phyloP scores from a whole-genome alignment of 2,888 invertebrate species.

The Archips crataeganus region DNA sequence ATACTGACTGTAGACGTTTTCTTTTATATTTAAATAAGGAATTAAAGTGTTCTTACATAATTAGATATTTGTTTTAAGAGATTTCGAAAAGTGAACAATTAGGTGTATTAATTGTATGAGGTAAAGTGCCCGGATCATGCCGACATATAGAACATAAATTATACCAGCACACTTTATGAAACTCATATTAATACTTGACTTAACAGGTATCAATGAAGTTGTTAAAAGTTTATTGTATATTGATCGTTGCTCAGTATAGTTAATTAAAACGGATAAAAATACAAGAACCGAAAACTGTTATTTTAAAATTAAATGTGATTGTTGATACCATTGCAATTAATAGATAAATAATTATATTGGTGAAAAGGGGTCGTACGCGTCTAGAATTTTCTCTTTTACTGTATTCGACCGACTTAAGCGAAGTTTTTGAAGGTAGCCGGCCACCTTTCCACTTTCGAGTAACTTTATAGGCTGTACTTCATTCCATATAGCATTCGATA shows the following conservation, averaged over 20 bases:
- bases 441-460: slow-evolving; percentile 24
- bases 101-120: slow-evolving; percentile 43
- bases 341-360: slow-evolving; percentile 28
- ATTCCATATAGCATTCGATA: slow-evolving; percentile 1
- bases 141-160: background rate
- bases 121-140: background rate
- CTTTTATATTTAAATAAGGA: slow-evolving; percentile 64
- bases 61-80: slow-evolving; percentile 60
- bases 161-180: slow-evolving; percentile 48
- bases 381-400: slow-evolving; percentile 14
- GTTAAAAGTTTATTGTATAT: slow-evolving; percentile 56
- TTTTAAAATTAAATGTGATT: slow-evolving; percentile 32
- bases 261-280: slow-evolving; percentile 42
- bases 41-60: slow-evolving; percentile 83
- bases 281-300: slow-evolving; percentile 41
- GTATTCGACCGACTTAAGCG: slow-evolving; percentile 9
- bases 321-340: slow-evolving; percentile 35
- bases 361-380: slow-evolving; percentile 23
- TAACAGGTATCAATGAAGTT: slow-evolving; percentile 48
- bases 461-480: slow-evolving; percentile 25
- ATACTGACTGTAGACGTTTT: slow-evolving; percentile 50
- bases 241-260: slow-evolving; percentile 63
- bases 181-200: slow-evolving; percentile 26
- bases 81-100: slow-evolving; percentile 48
- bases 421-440: slow-evolving; percentile 22